Base-by-base conservation (phyloP, 2,888 invertebrate species). In the Capitulum mitella region DNA sequence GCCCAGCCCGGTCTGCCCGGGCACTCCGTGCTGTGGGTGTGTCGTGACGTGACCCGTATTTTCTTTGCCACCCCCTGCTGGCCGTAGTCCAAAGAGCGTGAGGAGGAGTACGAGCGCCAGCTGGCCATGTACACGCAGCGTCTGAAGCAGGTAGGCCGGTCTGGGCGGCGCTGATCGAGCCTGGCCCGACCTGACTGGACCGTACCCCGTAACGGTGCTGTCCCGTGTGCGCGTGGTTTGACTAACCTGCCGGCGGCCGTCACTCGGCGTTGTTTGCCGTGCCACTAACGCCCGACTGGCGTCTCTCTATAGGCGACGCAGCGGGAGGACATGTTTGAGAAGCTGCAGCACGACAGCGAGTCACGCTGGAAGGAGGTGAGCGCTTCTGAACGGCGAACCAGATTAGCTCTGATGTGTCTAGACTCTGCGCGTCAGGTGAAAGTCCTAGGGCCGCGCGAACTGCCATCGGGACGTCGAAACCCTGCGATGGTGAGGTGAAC, bases 311-410 rank as follows among this genome's bases (percentile, higher is more conserved):
- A 97, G 95, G 95, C 97, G 85, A 94, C 95, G 86, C 92, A 95
- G 89, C 93, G 95, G 88, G 97, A 97, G 89, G 97, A 97, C 88
- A 91, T 93, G 84, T 95, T 92, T 89, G 93, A 94, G 87, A 91
- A 91, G 87, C 94, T 94, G 78, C 80, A 80, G 77, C 80, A 80
- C 78, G 82, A 82, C 29, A 46, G 29, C 34, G 76, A 46, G 46
- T 3, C 1, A 1, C 76, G 76, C 16, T 76, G 76, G 46, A 76
- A 46, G 46, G 46, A 46, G 76, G 76, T 76, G 29, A 43, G 48
- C 5, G n/a, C n/a, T n/a, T n/a, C n/a, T n/a, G n/a, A n/a, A n/a
- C n/a, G n/a, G n/a, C n/a, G n/a, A n/a, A n/a, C n/a, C n/a, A n/a
- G n/a, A n/a, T n/a, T n/a, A n/a, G n/a, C n/a, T n/a, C n/a, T n/a